A percentile compares a stretch with the other conserved stretches of the same genome.
phyloP scores from a whole-genome alignment of 2,797 vertebrate genomes.

The Buphagus erythrorhynchus region DNA sequence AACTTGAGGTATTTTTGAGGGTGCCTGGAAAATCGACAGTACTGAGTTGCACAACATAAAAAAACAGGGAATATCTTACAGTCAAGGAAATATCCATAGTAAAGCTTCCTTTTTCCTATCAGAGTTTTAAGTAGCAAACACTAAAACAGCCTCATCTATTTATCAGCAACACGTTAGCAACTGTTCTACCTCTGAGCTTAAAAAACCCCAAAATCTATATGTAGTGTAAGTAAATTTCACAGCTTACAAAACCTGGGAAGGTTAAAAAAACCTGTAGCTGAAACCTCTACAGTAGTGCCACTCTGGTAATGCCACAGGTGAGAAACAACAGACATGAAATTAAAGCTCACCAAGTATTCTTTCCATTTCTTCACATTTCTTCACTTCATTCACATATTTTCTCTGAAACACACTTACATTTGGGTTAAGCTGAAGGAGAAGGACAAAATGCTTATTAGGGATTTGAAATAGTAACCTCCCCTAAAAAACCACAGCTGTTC shows the following conservation, averaged over 20 bases:
- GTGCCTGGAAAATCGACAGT: background rate
- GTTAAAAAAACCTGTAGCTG: background rate
- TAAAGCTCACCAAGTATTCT: slow-evolving; percentile 90
- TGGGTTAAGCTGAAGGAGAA: slow-evolving; percentile 87
- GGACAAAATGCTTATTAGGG: background rate
- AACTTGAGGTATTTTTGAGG: background rate
- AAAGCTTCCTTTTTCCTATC: background rate
- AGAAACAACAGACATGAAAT: background rate
- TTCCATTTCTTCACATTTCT: slow-evolving; percentile 97
- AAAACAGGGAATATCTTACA: background rate
- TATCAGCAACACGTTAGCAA: background rate
- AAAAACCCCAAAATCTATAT: background rate
- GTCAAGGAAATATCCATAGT: background rate
- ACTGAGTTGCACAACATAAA: background rate
- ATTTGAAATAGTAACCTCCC: background rate
- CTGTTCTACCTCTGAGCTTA: background rate
- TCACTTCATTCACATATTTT: slow-evolving; percentile 97
- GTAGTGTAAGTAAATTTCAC: background rate
- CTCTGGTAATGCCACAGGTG: background rate
- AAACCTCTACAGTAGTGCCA: background rate
- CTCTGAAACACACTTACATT: slow-evolving; percentile 94
- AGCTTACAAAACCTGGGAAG: background rate
- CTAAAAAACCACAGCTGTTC: background rate
- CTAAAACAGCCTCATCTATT: background rate
- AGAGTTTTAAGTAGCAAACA: background rate